phyloP scores from a whole-genome alignment of 1,140 invertebrate species.

The Coenobita brevimanus region DNA sequence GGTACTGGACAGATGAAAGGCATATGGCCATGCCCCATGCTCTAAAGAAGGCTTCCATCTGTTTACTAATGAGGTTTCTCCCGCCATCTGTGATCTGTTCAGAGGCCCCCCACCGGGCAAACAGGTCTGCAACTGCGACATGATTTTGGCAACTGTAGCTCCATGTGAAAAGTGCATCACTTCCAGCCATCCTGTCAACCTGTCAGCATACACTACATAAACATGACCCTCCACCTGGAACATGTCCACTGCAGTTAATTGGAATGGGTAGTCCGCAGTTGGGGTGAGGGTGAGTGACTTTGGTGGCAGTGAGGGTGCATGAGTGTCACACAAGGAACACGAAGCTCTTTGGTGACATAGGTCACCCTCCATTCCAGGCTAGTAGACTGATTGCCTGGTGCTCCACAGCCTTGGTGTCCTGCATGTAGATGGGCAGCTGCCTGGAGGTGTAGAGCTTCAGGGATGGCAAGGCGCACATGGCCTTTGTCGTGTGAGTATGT shows the following conservation, averaged over 20 bases:
- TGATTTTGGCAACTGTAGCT: too few relatives aligned
- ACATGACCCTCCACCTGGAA: background rate
- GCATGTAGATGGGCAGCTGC: background rate
- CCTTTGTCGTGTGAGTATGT: too few relatives aligned
- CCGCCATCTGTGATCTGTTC: too few relatives aligned
- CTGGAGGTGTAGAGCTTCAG: background rate
- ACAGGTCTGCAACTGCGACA: too few relatives aligned
- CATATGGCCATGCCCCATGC: too few relatives aligned
- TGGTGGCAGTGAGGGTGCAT: background rate
- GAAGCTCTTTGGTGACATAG: background rate
- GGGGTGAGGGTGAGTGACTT: constrained; percentile 16
- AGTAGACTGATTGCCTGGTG: background rate
- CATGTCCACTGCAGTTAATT: background rate
- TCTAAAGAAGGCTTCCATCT: too few relatives aligned
- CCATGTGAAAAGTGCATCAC: too few relatives aligned
- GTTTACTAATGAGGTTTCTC: too few relatives aligned
- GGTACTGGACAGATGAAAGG: too few relatives aligned
- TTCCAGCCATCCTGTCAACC: too few relatives aligned
- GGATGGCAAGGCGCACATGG: background rate
- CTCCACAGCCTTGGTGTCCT: background rate
- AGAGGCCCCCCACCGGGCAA: too few relatives aligned
- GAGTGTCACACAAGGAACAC: background rate
- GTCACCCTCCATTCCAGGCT: constrained; percentile 2
- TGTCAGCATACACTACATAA: background rate
- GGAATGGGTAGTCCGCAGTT: background rate